Conservation (phyloP, 2,888 invertebrate genomes). For the Bombyx huttoni region DNA sequence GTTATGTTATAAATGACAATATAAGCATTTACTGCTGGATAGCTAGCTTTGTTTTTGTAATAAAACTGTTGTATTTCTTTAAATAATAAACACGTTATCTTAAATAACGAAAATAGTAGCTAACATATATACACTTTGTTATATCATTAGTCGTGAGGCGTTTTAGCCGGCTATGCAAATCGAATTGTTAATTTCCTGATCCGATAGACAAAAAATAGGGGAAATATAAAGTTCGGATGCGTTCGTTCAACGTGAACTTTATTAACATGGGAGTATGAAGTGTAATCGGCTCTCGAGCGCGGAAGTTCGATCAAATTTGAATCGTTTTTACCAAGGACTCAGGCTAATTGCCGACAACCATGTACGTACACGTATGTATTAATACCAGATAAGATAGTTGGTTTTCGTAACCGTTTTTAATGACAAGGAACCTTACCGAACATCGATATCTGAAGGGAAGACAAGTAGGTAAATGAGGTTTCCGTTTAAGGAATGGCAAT, state of each 20-base stretch:
- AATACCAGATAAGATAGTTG: constrained; percentile 36
- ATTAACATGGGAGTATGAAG: constrained; percentile 19
- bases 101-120: no score
- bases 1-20: background rate
- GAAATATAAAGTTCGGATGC: constrained; percentile 19
- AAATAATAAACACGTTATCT: background rate
- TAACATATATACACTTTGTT: constrained; percentile 11
- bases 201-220: constrained; percentile 27
- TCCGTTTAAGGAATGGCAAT: constrained; percentile 56
- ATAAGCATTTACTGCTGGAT: background rate
- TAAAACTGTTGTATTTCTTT: background rate
- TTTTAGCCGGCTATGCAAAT: constrained; percentile 49
- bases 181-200: constrained; percentile 48
- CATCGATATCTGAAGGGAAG: constrained; percentile 56
- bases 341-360: constrained; percentile 15
- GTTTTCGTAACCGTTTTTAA: constrained; percentile 31
- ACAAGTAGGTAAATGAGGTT: constrained; percentile 60
- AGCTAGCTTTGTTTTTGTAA: background rate
- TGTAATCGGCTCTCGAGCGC: constrained; percentile 41
- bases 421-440: constrained; percentile 39
- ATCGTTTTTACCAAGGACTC: constrained; percentile 36
- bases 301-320: constrained; percentile 44
- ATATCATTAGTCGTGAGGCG: constrained; percentile 20
- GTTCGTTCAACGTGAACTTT: constrained; percentile 35
- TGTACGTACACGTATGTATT: constrained; percentile 31